phyloP scores from a whole-genome alignment of 2,797 vertebrate genomes.

The Oreortyx pictus region DNA sequence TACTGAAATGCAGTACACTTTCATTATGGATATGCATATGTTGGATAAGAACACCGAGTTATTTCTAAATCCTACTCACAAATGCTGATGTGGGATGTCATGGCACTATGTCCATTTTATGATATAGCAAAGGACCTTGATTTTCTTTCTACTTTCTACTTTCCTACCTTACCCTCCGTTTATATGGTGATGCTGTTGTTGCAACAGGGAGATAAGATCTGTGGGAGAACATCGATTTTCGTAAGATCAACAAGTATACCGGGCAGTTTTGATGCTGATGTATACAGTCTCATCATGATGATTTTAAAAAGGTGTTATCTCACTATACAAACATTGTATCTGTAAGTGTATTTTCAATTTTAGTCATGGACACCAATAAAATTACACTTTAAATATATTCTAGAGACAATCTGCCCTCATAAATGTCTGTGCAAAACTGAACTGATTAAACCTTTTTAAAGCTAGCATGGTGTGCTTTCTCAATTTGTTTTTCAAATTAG shows the following conservation, averaged over 20 bases:
- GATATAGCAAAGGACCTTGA: background rate
- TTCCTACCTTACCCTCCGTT: background rate
- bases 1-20: background rate
- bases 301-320: background rate
- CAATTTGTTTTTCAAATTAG: background rate
- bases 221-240: background rate
- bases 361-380: background rate
- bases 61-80: background rate
- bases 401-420: background rate
- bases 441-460: background rate
- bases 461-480: background rate
- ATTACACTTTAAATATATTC: background rate
- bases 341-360: background rate
- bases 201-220: background rate
- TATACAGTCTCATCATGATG: fast-evolving
- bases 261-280: background rate
- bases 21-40: background rate
- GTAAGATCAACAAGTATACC: background rate
- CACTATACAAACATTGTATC: background rate
- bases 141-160: background rate
- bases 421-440: background rate
- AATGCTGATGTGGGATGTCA: fast-evolving
- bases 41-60: background rate
- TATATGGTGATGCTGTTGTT: background rate
- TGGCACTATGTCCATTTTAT: fast-evolving